Evolutionary conservation across 2,888 invertebrate genomes (phyloP).

Genomic region (Autographa gamma): DNA sequence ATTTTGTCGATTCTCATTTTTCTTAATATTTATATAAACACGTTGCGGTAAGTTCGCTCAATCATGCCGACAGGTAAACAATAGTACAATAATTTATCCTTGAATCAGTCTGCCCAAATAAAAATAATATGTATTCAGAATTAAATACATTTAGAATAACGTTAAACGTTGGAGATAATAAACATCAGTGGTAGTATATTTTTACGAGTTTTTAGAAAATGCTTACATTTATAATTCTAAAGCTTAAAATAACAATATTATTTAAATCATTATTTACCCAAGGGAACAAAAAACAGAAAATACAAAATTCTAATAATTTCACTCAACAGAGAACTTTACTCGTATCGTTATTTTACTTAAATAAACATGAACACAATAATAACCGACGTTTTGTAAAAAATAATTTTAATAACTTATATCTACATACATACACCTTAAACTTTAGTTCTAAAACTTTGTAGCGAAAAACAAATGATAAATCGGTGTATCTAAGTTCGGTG

Average conservation of each 20-base stretch:
- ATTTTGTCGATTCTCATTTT: background rate
- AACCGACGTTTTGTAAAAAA: background rate
- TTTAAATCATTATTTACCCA: no score
- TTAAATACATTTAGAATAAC: constrained; percentile 8
- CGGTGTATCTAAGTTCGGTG: constrained; percentile 61
- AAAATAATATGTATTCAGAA: constrained; percentile 25
- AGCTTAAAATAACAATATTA: no score
- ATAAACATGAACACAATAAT: no score
- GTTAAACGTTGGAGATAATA: no score
- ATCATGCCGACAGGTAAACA: background rate
- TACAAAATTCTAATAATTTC: no score
- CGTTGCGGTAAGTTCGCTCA: background rate
- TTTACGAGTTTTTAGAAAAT: no score
- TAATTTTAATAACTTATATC: no score
- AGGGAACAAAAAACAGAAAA: no score
- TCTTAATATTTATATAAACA: background rate
- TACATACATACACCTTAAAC: constrained; percentile 7
- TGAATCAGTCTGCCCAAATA: background rate
- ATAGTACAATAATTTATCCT: background rate
- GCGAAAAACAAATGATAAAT: constrained; percentile 65
- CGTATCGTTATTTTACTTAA: no score
- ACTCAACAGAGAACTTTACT: no score
- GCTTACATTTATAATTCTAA: no score
- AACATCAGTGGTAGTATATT: no score
- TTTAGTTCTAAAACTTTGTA: constrained; percentile 46